These are phyloP conservation scores for Melitaea athalia DNA, from an alignment of 2,888 invertebrate species.

Conservation along the genomic window DNA sequence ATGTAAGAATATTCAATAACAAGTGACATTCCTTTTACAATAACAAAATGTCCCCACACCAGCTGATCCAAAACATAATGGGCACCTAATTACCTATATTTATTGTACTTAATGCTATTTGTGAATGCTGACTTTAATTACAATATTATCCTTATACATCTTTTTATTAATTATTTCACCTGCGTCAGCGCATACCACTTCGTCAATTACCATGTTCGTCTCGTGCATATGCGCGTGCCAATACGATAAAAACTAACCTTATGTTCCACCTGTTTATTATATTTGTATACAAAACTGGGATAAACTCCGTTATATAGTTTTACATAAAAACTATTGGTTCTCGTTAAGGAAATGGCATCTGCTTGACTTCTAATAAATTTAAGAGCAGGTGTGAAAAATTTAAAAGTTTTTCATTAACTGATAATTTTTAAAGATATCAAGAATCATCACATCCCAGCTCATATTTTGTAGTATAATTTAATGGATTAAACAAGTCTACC, in stretches of 20 bases:
- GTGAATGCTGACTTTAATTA: slow-evolving; percentile 34
- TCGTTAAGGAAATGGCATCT: slow-evolving; percentile 8
- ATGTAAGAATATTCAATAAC: too few species aligned
- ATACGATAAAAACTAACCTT: slow-evolving; percentile 37
- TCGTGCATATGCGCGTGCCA: slow-evolving; percentile 57
- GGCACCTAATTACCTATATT: slow-evolving; percentile 24
- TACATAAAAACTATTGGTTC: not conserved
- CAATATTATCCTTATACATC: slow-evolving; percentile 35
- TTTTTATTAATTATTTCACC: slow-evolving; percentile 64
- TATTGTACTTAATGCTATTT: slow-evolving; percentile 34
- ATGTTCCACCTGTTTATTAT: slow-evolving; percentile 38
- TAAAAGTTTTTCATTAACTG: not conserved
- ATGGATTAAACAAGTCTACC: too few species aligned
- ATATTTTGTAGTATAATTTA: not conserved
- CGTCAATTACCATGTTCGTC: slow-evolving; percentile 63
- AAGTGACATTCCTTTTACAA: too few species aligned
- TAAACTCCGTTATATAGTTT: slow-evolving; percentile 10
- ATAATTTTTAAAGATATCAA: slow-evolving; percentile 2
- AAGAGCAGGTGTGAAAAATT: not conserved
- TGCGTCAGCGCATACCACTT: slow-evolving; percentile 57
- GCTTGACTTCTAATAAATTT: not conserved
- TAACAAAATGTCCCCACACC: slow-evolving; percentile 8
- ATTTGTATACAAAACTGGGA: slow-evolving; percentile 14
- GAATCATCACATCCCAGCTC: too few species aligned
- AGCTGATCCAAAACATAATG: slow-evolving; percentile 24